These are phyloP conservation scores for Thyatira batis DNA, from an alignment of 2,888 invertebrate species.

Conservation along the genomic window DNA sequence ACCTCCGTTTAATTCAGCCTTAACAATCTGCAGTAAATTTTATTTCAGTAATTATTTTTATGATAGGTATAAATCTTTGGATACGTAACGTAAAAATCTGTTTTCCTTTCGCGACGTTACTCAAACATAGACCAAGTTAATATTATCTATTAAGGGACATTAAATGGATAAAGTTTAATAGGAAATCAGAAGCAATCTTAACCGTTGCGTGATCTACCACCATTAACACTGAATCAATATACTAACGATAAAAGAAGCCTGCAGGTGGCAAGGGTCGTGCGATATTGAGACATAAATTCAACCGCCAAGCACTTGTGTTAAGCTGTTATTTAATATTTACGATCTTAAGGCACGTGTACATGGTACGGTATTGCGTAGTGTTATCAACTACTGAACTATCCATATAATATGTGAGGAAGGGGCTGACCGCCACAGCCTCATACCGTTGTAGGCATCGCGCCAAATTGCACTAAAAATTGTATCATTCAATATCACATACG, in stretches of 20 bases:
- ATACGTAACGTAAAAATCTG: neutral
- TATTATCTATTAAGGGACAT: neutral
- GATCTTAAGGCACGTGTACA: slow-evolving; percentile 29
- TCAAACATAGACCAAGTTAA: neutral
- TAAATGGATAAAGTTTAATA: slow-evolving; percentile 3
- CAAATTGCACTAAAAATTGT: neutral
- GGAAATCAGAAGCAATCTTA: slow-evolving; percentile 7
- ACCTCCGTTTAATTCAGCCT: neutral
- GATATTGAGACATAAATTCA: slow-evolving; percentile 75
- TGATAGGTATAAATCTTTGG: too few species aligned
- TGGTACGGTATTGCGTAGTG: neutral
- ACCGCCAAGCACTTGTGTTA: slow-evolving; percentile 42
- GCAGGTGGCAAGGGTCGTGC: slow-evolving; percentile 55
- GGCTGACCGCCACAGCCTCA: neutral
- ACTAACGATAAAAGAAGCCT: slow-evolving; percentile 40
- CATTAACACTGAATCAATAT: slow-evolving; percentile 60
- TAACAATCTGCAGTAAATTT: neutral
- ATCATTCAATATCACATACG: neutral
- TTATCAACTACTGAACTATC: neutral
- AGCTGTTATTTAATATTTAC: slow-evolving; percentile 65
- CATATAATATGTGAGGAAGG: neutral
- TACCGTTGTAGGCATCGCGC: neutral
- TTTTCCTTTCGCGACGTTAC: neutral
- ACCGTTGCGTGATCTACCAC: slow-evolving; percentile 47
- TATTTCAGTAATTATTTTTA: too few species aligned